A percentile compares a stretch with the other conserved stretches of the same genome.
These are phyloP conservation scores for Zaprionus vittiger DNA, from an alignment of 1,140 invertebrate species.

Conservation along the genomic window DNA sequence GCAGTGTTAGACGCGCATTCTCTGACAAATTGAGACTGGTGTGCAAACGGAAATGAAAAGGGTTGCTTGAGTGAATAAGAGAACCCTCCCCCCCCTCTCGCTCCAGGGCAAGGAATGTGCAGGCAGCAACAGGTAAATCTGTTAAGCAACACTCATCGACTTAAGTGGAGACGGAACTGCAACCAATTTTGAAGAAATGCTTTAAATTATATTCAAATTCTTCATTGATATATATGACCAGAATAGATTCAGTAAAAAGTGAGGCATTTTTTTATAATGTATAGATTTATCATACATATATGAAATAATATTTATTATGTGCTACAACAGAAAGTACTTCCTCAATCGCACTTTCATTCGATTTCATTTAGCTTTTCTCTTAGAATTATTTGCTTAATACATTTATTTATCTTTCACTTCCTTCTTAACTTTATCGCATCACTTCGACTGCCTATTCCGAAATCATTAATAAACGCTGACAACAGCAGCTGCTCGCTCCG, in stretches of 20 bases:
- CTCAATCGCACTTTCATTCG: no score
- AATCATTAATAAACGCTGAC: constrained; percentile 48
- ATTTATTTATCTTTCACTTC: not conserved
- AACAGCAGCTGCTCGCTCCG: constrained; percentile 28
- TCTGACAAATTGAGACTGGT: constrained; percentile 55
- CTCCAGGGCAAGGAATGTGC: not conserved
- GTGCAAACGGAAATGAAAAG: constrained; percentile 49
- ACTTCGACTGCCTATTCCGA: not conserved
- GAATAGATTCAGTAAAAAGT: no score
- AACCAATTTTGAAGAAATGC: not conserved
- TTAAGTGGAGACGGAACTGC: not conserved
- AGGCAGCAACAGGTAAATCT: constrained; percentile 28
- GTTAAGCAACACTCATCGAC: not conserved
- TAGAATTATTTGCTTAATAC: not conserved
- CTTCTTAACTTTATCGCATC: not conserved
- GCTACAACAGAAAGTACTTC: no score
- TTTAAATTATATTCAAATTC: not conserved
- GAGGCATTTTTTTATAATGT: no score
- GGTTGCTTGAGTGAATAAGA: constrained; percentile 42
- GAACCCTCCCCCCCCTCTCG: no score
- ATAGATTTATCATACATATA: no score
- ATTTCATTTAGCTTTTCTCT: not conserved
- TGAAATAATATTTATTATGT: no score
- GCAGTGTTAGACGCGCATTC: constrained; percentile 49
- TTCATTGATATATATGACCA: no score